phyloP scores from a whole-genome alignment of 2,113 vertebrate genomes.

The Coreoperca whiteheadi region DNA sequence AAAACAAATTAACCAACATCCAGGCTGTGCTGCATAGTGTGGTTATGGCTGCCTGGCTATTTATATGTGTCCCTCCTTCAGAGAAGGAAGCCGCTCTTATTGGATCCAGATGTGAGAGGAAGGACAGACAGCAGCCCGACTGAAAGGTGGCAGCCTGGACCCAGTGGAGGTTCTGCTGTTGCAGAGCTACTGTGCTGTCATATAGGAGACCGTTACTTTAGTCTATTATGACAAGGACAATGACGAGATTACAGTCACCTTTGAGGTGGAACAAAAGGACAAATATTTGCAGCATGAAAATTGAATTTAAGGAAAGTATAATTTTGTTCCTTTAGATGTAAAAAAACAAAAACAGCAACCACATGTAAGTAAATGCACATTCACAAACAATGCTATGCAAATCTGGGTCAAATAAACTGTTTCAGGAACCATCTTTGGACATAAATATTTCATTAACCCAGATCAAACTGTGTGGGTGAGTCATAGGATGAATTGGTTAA shows the following conservation, averaged over 20 bases:
- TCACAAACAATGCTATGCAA: constrained; percentile 19
- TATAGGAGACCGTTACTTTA: constrained; percentile 6
- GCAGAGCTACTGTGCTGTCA: constrained; percentile 29
- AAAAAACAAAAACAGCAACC: neutral
- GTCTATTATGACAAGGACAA: constrained; percentile 25
- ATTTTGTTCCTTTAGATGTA: neutral
- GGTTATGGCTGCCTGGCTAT: constrained; percentile 81
- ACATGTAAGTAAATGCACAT: constrained; percentile 1
- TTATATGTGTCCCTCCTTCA: constrained; percentile 80
- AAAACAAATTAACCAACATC: constrained; percentile 66
- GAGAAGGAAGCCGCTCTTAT: constrained; percentile 80
- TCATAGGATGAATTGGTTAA: constrained; percentile 22
- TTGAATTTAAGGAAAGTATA: neutral
- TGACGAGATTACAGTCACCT: constrained; percentile 10
- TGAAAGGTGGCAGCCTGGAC: constrained; percentile 68
- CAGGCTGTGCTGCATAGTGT: constrained; percentile 75
- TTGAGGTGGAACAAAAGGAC: constrained; percentile 8
- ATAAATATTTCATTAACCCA: constrained; percentile 23
- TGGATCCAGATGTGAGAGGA: constrained; percentile 85
- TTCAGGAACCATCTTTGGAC: constrained; percentile 11
- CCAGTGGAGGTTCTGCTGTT: constrained; percentile 43
- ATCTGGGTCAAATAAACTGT: constrained; percentile 27
- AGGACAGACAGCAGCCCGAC: constrained; percentile 61
- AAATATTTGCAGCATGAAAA: neutral
- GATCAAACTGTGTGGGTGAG: constrained; percentile 3